Conservation (phyloP, 2,888 invertebrate species). For the Apamea sordens region DNA sequence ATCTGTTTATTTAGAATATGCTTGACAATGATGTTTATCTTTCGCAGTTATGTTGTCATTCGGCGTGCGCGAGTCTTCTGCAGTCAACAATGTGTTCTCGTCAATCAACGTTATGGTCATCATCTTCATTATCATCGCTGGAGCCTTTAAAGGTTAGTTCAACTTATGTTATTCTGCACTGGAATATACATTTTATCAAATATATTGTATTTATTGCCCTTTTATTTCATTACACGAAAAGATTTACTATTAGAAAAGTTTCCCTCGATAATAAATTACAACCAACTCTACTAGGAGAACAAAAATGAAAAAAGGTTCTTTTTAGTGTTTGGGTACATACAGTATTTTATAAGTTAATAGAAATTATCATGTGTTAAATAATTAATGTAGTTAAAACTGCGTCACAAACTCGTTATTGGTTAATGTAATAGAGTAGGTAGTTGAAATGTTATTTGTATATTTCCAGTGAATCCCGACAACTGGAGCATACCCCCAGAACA, state of each 20-base stretch:
- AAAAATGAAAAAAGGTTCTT: background rate
- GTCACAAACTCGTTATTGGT: background rate
- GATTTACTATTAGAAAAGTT: background rate
- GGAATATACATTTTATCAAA: background rate
- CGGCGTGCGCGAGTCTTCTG: constrained; percentile 95
- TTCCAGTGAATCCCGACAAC: constrained; percentile 88
- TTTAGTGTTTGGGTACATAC: background rate
- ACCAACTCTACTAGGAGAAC: background rate
- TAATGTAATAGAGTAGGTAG: background rate
- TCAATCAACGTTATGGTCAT: constrained; percentile 93
- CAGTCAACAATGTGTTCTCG: constrained; percentile 95
- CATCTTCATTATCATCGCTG: constrained; percentile 93
- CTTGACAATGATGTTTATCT: constrained; percentile 54
- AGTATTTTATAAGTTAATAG: background rate
- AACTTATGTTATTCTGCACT: background rate
- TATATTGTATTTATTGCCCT: background rate
- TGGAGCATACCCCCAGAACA: constrained; percentile 86
- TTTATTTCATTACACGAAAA: background rate
- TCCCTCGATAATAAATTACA: background rate
- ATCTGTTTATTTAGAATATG: constrained; percentile 43
- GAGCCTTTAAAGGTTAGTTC: constrained; percentile 91
- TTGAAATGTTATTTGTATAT: background rate
- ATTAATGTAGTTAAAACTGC: background rate
- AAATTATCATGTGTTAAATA: background rate
- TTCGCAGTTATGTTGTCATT: constrained; percentile 91